phyloP scores from a whole-genome alignment of 2,888 invertebrate genomes.

The Agonum fuliginosum region DNA sequence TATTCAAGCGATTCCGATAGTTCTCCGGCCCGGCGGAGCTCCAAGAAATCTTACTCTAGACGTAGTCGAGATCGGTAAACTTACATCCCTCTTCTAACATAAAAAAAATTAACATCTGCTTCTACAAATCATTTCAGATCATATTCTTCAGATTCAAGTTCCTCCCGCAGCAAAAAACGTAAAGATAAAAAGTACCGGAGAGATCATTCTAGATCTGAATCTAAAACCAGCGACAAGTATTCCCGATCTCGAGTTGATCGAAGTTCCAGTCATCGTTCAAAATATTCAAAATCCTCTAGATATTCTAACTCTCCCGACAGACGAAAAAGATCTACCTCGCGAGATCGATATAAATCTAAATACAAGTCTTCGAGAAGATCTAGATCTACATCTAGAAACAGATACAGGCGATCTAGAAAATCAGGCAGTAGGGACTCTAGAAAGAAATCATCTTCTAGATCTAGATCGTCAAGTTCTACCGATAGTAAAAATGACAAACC shows the following conservation, averaged over 20 bases:
- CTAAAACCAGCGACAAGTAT: conserved; percentile 67
- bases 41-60: conserved; percentile 69
- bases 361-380: conserved; percentile 57
- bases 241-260: conserved; percentile 66
- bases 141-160: conserved; percentile 69
- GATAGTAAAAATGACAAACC: conserved; percentile 53
- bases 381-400: conserved; percentile 61
- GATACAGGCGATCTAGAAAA: conserved; percentile 63
- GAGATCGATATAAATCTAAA: conserved; percentile 64
- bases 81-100: background rate
- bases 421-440: conserved; percentile 52
- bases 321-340: conserved; percentile 61
- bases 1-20: conserved; percentile 72
- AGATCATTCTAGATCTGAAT: conserved; percentile 67
- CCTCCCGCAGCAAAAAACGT: conserved; percentile 65
- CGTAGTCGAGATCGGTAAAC: conserved; percentile 70
- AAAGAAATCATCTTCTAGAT: conserved; percentile 48
- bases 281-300: conserved; percentile 65
- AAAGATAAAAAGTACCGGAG: conserved; percentile 64
- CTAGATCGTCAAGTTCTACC: conserved; percentile 52
- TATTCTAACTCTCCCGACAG: conserved; percentile 62
- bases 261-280: background rate
- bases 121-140: conserved; percentile 65
- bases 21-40: conserved; percentile 68
- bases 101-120: background rate